These are phyloP conservation scores for Alexandromys fortis DNA, from an alignment of 2,113 vertebrate species.

Conservation along the genomic window DNA sequence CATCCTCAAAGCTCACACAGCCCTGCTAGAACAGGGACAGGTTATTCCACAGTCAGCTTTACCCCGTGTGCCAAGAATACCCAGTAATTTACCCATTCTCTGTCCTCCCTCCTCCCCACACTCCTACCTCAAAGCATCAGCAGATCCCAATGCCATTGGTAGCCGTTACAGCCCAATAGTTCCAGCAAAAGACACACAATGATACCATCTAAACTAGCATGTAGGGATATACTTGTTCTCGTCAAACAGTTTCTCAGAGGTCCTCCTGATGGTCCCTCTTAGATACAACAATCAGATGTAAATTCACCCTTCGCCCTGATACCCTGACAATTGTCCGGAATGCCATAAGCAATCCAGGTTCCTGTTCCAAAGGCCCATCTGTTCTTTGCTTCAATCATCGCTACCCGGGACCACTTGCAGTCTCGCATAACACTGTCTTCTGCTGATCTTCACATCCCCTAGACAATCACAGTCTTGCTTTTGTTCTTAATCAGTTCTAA, in stretches of 20 bases:
- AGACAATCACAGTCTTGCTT: neutral
- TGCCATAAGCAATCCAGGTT: neutral
- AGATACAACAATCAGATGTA: neutral
- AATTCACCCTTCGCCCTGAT: neutral
- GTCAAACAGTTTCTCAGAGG: neutral
- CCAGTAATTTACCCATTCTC: neutral
- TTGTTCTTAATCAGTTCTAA: neutral
- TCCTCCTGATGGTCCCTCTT: neutral
- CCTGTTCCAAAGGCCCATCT: neutral
- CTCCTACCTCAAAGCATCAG: neutral
- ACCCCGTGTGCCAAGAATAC: neutral
- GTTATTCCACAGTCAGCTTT: neutral
- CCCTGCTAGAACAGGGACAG: constrained; percentile 35
- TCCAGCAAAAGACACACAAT: neutral
- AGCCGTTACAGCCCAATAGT: neutral
- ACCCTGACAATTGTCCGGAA: neutral
- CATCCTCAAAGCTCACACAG: constrained; percentile 63
- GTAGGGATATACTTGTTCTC: neutral
- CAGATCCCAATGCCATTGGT: neutral
- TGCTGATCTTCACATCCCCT: neutral
- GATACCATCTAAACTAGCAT: neutral
- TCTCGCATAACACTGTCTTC: neutral
- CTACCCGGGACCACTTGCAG: neutral
- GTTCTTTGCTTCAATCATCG: neutral
- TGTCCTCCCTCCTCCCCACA: neutral